Evolutionary conservation across 2,797 vertebrate species (phyloP).

Genomic region (Eulemur rubriventer): DNA sequence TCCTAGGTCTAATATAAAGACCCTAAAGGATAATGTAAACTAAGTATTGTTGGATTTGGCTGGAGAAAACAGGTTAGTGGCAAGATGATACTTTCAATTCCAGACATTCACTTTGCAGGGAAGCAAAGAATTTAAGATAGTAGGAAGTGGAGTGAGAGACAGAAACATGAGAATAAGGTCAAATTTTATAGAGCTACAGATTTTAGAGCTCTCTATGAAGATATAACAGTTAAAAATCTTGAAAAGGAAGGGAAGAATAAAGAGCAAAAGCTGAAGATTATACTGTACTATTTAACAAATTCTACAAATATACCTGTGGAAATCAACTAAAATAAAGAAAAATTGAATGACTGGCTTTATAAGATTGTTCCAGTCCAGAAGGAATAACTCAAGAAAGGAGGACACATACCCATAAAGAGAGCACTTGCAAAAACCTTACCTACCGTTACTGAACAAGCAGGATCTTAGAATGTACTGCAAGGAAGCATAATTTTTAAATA

Average conservation of each 20-base stretch:
- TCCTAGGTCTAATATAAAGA: not conserved
- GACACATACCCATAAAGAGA: not conserved
- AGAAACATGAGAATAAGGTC: not conserved
- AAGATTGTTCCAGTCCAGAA: not conserved
- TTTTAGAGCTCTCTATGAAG: not conserved
- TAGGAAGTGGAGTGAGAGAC: not conserved
- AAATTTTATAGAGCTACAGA: not conserved
- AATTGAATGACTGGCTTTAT: not conserved
- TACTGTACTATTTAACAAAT: not conserved
- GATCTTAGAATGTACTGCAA: not conserved
- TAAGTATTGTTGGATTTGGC: not conserved
- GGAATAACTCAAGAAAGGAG: not conserved
- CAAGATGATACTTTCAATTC: not conserved
- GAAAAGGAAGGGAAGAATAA: not conserved
- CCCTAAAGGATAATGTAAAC: not conserved
- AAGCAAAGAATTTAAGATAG: not conserved
- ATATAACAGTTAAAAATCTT: not conserved
- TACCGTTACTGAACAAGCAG: not conserved
- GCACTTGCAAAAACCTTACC: not conserved
- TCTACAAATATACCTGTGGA: not conserved
- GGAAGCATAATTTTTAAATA: not conserved
- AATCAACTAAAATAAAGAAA: not conserved
- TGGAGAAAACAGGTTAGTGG: not conserved
- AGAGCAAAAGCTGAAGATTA: not conserved
- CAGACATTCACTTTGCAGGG: not conserved